phyloP scores from a whole-genome alignment of 2,888 invertebrate species.

The Agelastica alni region DNA sequence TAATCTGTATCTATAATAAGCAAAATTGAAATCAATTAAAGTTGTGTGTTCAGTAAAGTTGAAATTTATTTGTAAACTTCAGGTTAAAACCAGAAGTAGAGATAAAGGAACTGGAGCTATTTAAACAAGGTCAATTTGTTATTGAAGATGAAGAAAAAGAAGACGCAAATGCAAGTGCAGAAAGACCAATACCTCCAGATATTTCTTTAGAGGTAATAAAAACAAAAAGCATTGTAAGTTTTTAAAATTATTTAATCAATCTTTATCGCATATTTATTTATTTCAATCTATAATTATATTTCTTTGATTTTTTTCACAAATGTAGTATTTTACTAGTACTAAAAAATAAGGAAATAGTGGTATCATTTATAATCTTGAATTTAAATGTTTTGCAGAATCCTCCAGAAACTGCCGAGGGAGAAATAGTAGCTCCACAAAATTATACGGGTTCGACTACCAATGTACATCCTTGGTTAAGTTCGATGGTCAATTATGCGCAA shows the following conservation, averaged over 20 bases:
- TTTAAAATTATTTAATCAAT: no score
- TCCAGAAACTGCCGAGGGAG: slow-evolving; percentile 62
- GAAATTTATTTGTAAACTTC: no score
- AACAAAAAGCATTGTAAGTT: no score
- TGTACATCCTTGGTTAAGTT: slow-evolving; percentile 98
- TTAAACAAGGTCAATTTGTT: slow-evolving; percentile 88
- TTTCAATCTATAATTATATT: no score
- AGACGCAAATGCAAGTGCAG: slow-evolving; percentile 71
- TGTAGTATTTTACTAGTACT: no score
- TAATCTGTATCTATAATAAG: no score
- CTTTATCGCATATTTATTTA: no score
- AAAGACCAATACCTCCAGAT: slow-evolving; percentile 51
- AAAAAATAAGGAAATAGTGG: no score
- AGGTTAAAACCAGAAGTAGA: slow-evolving; percentile 94
- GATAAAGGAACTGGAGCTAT: slow-evolving; percentile 87
- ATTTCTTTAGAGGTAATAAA: slow-evolving; percentile 52
- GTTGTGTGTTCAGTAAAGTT: no score
- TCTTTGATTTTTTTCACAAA: no score
- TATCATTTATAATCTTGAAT: no score
- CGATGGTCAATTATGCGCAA: slow-evolving; percentile 99
- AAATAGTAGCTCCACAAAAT: slow-evolving; percentile 68
- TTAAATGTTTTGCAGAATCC: slow-evolving; percentile 32
- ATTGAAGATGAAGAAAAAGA: slow-evolving; percentile 90
- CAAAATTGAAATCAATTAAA: no score
- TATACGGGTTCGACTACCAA: slow-evolving; percentile 98